phyloP scores from a whole-genome alignment of 1,140 invertebrate genomes.

The Cylas formicarius region DNA sequence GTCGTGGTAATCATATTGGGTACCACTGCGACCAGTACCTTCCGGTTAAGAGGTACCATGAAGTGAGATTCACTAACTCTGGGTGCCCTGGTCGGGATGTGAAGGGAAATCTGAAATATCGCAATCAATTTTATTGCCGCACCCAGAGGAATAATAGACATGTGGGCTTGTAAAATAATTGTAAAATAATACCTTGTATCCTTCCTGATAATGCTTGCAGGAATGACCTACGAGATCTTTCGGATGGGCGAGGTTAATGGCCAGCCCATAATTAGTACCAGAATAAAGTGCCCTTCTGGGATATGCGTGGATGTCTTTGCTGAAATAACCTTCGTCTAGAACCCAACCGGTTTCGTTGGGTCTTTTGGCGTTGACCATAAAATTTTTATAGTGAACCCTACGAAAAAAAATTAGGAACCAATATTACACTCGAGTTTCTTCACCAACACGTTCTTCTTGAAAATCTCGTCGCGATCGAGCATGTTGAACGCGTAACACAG shows the following conservation, averaged over 20 bases:
- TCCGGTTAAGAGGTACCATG: constrained; percentile 46
- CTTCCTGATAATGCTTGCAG: constrained; percentile 46
- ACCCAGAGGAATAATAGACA: too few species aligned
- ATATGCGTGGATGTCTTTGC: constrained; percentile 40
- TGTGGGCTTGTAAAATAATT: too few species aligned
- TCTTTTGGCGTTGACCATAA: constrained; percentile 2
- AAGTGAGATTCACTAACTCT: constrained; percentile 47
- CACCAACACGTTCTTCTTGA: constrained; percentile 43
- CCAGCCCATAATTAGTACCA: constrained; percentile 43
- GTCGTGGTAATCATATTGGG: constrained; percentile 25
- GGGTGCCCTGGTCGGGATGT: constrained; percentile 50
- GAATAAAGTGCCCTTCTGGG: constrained; percentile 44
- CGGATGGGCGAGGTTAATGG: constrained; percentile 39
- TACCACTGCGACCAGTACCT: constrained; percentile 35
- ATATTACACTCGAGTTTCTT: too few species aligned
- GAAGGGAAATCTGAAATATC: constrained; percentile 47
- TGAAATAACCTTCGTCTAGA: constrained; percentile 42
- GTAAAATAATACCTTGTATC: constrained; percentile 47
- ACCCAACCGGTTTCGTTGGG: constrained; percentile 37
- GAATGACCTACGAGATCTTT: constrained; percentile 44
- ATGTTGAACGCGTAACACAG: constrained; percentile 61
- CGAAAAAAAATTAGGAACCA: constrained; percentile 2
- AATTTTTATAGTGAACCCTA: constrained; percentile 21
- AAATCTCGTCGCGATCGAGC: constrained; percentile 49
- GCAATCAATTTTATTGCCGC: constrained; percentile 1